Evolutionary conservation across 2,888 invertebrate species (phyloP).

Genomic region (Cynaeus angustus): DNA sequence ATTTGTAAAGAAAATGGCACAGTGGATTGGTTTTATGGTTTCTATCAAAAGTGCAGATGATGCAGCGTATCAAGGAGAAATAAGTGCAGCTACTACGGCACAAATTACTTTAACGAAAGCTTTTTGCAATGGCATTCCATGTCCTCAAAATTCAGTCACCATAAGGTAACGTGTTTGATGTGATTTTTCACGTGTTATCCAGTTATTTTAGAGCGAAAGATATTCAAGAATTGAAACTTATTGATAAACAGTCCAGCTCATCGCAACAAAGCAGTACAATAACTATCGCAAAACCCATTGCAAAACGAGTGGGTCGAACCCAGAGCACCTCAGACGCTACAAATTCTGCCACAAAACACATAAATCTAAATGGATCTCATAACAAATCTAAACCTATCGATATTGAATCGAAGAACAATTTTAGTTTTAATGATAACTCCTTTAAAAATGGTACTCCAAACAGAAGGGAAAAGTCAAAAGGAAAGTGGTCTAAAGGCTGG

Average conservation of each 20-base stretch:
- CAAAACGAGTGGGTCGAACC: slow-evolving; percentile 73
- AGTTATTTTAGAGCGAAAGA: slow-evolving; percentile 77
- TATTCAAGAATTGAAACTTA: slow-evolving; percentile 84
- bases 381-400: slow-evolving; percentile 70
- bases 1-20: slow-evolving; percentile 71
- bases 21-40: slow-evolving; percentile 86
- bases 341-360: slow-evolving; percentile 70
- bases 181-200: slow-evolving; percentile 11
- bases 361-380: slow-evolving; percentile 57
- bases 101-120: slow-evolving; percentile 85
- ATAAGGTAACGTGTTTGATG: slow-evolving; percentile 73
- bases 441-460: slow-evolving; percentile 71
- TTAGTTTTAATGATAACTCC: slow-evolving; percentile 64
- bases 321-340: slow-evolving; percentile 68
- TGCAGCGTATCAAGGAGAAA: slow-evolving; percentile 87
- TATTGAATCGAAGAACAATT: slow-evolving; percentile 60
- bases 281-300: slow-evolving; percentile 74
- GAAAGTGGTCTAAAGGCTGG: slow-evolving; percentile 71
- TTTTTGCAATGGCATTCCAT: slow-evolving; percentile 86
- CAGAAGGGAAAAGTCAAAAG: slow-evolving; percentile 74
- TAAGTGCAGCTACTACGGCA: slow-evolving; percentile 81
- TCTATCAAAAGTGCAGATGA: slow-evolving; percentile 87
- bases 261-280: slow-evolving; percentile 71
- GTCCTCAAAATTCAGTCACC: slow-evolving; percentile 73
- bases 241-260: slow-evolving; percentile 75